Conservation (phyloP, 1,140 invertebrate species). For the Dinoponera quadriceps region DNA sequence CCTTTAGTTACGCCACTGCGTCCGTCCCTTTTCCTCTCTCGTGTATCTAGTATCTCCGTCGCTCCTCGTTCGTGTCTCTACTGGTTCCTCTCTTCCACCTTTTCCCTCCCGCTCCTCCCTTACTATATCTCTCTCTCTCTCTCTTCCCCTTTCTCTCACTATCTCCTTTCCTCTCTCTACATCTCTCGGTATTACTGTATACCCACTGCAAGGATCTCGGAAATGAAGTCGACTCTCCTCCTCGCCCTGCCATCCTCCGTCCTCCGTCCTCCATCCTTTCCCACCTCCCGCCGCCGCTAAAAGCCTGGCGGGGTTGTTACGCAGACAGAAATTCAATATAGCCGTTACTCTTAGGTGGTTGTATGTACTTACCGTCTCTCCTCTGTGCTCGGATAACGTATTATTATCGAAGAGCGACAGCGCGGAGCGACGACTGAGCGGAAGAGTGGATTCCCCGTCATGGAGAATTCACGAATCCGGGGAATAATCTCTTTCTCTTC, state of each 20-base stretch:
- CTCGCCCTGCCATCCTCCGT: conserved; percentile 40
- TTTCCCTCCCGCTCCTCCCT: background rate
- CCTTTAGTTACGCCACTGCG: conserved; percentile 49
- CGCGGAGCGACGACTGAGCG: conserved; percentile 38
- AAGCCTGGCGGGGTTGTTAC: conserved; percentile 69
- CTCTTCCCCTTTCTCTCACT: background rate
- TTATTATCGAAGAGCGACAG: conserved; percentile 63
- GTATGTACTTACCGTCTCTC: conserved; percentile 63
- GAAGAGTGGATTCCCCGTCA: conserved; percentile 53
- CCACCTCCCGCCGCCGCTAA: conserved; percentile 63
- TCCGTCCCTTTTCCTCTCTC: conserved; percentile 47
- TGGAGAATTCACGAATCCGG: conserved; percentile 54
- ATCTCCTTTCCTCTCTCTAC: background rate
- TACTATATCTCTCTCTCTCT: conserved; percentile 18
- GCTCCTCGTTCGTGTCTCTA: conserved; percentile 38
- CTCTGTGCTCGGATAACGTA: conserved; percentile 63
- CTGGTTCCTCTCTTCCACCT: conserved; percentile 36
- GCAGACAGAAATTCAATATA: conserved; percentile 76
- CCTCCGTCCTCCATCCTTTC: conserved; percentile 39
- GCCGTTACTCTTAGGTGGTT: conserved; percentile 71
- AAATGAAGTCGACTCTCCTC: conserved; percentile 66
- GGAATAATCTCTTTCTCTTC: conserved; percentile 46
- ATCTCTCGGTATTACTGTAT: conserved; percentile 47
- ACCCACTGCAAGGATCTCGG: conserved; percentile 62
- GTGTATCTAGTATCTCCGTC: conserved; percentile 30